Evolutionary conservation across 1,140 invertebrate species (phyloP), one percentile per base, ranked within the genome.

Genomic region (Diuraphis noxia): DNA sequence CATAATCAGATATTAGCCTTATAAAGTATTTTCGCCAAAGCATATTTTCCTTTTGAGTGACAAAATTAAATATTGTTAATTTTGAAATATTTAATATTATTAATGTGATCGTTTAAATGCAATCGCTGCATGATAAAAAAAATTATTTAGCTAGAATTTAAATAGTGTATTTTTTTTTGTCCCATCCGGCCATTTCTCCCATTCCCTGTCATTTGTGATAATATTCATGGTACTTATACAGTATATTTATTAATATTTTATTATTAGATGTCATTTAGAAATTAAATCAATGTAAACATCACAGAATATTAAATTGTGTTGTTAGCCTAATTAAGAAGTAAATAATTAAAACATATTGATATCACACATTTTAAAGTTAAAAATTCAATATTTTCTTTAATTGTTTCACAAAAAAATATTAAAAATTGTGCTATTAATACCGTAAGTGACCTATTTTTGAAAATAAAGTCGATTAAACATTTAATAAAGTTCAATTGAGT

Each of bases 171-270:
- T 49, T 79, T 38, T 81, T 23, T 63, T 90, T 91, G 6, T 91
- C 77, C 77, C 43, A 49, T 91, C 77, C 43, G 43, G 89, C 63
- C 72, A 90, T 81, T 90, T 91, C 43, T 36, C 72, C 25, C 30
- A 79, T 63, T 90, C 72, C n/a, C 41, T 82, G 46, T 91, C 43
- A 82, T 91, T 46, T 91, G 89, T 91, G 89, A 91, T 91, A 91
- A 49, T 81, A 91, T 38, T 81, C 89, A 91, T 91, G 40, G 77
- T 91, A 91, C 89, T 91, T 91, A 91, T 82, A 81, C 43, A 49
- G 23, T 91, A 81, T 91, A 91, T 81, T 82, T 82, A 82, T 49
- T 82, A 82, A 46, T 82, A 82, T 91, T 88, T n/a, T 17, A 89
- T n/a, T 17, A 89, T 77, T 91, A 82, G 77, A 36, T 91, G 34